A percentile compares a stretch with the other conserved stretches of the same genome.
phyloP scores from a whole-genome alignment of 2,113 vertebrate species.

The Herpetotheres cachinnans region DNA sequence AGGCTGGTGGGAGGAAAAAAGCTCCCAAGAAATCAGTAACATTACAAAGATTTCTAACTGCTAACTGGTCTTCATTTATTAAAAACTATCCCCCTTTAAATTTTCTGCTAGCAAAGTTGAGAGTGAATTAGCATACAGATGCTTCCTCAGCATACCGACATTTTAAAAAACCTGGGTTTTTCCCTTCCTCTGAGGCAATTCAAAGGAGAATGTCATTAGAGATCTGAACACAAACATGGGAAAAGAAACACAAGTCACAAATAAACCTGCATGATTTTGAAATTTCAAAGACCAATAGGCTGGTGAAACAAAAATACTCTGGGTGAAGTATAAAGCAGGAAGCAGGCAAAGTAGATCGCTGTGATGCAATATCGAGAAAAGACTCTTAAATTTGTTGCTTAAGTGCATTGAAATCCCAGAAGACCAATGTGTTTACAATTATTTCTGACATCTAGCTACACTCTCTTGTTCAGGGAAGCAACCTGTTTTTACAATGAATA shows the following conservation, averaged over 20 bases:
- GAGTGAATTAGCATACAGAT: constrained; percentile 56
- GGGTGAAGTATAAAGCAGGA: not conserved
- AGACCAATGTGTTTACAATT: not conserved
- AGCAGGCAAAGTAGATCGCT: not conserved
- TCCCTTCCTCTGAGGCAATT: constrained; percentile 35
- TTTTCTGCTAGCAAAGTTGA: constrained; percentile 29
- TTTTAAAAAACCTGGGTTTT: constrained; percentile 24
- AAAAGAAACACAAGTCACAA: not conserved
- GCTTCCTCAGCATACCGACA: constrained; percentile 19
- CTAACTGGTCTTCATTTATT: not conserved
- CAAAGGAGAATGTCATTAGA: constrained; percentile 17
- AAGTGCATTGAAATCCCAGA: not conserved
- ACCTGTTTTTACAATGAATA: rapidly evolving
- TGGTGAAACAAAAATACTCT: not conserved
- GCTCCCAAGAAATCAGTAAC: not conserved
- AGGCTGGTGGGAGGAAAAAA: not conserved
- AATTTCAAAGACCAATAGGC: not conserved
- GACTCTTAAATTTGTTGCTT: not conserved
- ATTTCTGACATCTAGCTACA: not conserved
- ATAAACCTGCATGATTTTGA: not conserved
- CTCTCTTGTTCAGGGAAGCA: not conserved
- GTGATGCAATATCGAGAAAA: not conserved
- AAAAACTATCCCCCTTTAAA: constrained; percentile 42
- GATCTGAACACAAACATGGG: not conserved
- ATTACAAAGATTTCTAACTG: not conserved